Conservation (phyloP, 2,113 vertebrate genomes). For the Lethenteron camtschaticum region DNA sequence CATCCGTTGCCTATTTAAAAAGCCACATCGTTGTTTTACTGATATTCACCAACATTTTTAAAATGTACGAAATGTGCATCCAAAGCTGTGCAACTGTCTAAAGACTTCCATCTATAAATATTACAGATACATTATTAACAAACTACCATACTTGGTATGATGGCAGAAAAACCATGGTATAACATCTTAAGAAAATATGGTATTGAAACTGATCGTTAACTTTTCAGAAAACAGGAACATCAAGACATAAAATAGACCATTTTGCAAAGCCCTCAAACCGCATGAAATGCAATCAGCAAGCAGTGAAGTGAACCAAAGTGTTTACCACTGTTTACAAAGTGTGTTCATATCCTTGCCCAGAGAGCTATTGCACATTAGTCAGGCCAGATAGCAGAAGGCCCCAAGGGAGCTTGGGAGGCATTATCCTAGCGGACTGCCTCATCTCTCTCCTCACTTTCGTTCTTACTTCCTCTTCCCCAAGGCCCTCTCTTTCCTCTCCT, state of each 20-base stretch:
- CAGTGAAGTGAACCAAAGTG: no score
- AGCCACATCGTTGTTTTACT: no score
- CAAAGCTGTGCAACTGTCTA: not conserved
- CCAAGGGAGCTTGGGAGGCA: no score
- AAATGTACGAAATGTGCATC: not conserved
- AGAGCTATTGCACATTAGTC: no score
- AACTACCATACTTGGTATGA: not conserved
- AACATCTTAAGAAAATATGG: conserved; percentile 6
- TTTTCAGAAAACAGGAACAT: not conserved
- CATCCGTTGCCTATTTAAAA: no score
- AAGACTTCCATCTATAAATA: not conserved
- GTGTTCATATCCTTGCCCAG: no score
- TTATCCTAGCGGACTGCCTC: not conserved
- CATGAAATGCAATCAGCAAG: no score
- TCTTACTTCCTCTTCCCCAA: not conserved
- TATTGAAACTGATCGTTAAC: not conserved
- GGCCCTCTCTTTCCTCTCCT: not conserved
- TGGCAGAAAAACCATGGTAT: not conserved
- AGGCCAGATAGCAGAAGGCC: no score
- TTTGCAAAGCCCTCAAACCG: no score
- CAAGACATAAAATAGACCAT: not conserved
- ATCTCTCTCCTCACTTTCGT: not conserved
- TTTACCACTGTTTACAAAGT: no score
- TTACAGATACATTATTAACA: not conserved
- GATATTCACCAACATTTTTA: no score